Evolutionary conservation across 2,113 vertebrate species (phyloP), one percentile per base, ranked within the genome.

Genomic region (Megaceryle maxima): DNA sequence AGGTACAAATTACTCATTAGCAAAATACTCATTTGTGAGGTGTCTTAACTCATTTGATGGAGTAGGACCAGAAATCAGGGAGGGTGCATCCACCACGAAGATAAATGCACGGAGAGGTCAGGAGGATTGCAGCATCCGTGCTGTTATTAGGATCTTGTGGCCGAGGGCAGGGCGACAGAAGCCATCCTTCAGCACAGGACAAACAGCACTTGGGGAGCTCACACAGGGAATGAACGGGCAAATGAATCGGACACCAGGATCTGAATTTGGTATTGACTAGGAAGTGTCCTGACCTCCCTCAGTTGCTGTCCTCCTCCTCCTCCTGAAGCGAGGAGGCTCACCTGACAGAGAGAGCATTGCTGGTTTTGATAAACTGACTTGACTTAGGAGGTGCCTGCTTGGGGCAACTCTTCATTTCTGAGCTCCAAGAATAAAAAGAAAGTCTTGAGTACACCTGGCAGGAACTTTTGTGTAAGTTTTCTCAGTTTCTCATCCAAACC

Each of bases 101-200:
- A 6, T 16, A 41, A 68, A 53, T 3, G 46, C 53, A 43, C 9
- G 6, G 16, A 21, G 1, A 13, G 2, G 37, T 25, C 59, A 5
- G 56, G 33, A 69, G 63, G 46, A 17, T 5, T 18, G 13, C 29
- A 9, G 60, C 46, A 5, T 9, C 68, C 1, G 0, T 0, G 20
- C 84, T 11, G 2, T 1, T 24, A 1, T 2, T 2, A 48, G 75
- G 60, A 3, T 17, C 79, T n/a, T 18, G 0, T 43, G 41, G 55
- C 69, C 33, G 64, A 11, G 80, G 28, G 60, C 74, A 50, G 56
- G 26, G 83, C 26, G 90, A 46, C 70, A 75, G 67, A 46, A 69
- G 16, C 66, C 75, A 24, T 69, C 75, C 82, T 46, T 70, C 90
- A 74, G 90, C 83, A 31, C 60, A 8, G 28, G 28, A 33, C 62